Base-by-base conservation (phyloP, 2,888 invertebrate genomes). In the Cataglyphis livida region DNA sequence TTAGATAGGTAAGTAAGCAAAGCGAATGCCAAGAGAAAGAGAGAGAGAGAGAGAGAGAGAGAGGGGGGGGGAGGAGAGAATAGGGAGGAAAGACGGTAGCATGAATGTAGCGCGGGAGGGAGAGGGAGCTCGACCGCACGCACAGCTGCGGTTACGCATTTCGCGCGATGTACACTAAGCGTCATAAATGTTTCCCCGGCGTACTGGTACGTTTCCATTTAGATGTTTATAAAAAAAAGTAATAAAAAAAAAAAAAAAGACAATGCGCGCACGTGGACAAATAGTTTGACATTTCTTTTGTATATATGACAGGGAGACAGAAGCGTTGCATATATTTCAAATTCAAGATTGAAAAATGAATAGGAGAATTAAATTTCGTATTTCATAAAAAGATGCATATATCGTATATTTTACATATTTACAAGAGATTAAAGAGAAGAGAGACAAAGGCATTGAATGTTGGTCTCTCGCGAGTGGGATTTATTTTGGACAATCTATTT, bases 141-240 rank as follows among this genome's bases (percentile, higher is more conserved):
- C 93, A 93, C 93, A 93, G 93, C 93, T 94, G 94, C 92, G 93
- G 94, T 94, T 93, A 92, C 92, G 93, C 92, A 90, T 94, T 94
- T 93, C 93, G 93, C 92, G 93, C 93, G 92, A 93, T 92, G 90
- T 85, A 84, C 65, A 81, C 65, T 51, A 64, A 41, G 81, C 62
- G 74, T 73, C 74, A 76, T 83, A 87, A 88, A 54, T 54, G 54
- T 71, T 75, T 75, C 75, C 28, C 51, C 68, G 75, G 51, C 78
- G 32, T 61, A 84, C 38, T 68, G 61, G 51, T 21, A 32, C 76
- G 57, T 73, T 71, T 57, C 59, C 6, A 38, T 54, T 9, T 28
- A n/a, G 44, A 35, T 25, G 25, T 54, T 35, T 25, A 51, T 51
- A 51, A 51, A 35, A 68, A 51, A 51, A 48, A 38, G 2, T 12